Evolutionary conservation across 2,797 vertebrate species (phyloP).

Genomic region (Atherinosoma microstoma): DNA sequence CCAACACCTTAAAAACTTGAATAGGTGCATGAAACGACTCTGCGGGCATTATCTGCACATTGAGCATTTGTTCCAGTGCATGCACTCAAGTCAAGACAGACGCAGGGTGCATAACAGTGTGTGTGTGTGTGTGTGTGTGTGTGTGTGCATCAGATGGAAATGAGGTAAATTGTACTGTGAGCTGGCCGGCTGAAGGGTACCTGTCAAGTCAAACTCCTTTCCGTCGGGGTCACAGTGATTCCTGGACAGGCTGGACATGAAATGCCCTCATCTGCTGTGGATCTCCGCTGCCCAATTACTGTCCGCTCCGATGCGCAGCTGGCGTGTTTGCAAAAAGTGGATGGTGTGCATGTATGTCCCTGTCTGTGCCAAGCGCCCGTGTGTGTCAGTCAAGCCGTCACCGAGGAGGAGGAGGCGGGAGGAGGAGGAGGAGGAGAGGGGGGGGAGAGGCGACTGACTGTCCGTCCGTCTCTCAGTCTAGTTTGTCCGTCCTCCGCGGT

Average conservation of each 20-base stretch:
- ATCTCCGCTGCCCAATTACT: slow-evolving; percentile 74
- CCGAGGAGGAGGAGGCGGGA: slow-evolving; percentile 46
- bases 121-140: background rate
- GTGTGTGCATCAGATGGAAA: slow-evolving; percentile 55
- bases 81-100: slow-evolving; percentile 76
- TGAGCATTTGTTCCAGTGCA: slow-evolving; percentile 73
- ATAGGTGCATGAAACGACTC: slow-evolving; percentile 59
- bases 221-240: slow-evolving; percentile 83
- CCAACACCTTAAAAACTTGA: slow-evolving; percentile 69
- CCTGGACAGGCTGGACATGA: slow-evolving; percentile 78
- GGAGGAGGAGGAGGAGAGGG: slow-evolving; percentile 17
- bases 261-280: slow-evolving; percentile 76
- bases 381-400: slow-evolving; percentile 81
- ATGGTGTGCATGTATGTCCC: slow-evolving; percentile 71
- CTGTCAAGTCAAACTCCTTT: slow-evolving; percentile 83
- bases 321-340: slow-evolving; percentile 74
- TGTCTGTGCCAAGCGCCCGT: slow-evolving; percentile 69
- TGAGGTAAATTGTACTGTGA: slow-evolving; percentile 40
- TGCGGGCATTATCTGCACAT: slow-evolving; percentile 55
- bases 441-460: slow-evolving; percentile 49
- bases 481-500: slow-evolving; percentile 79
- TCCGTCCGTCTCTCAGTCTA: slow-evolving; percentile 75
- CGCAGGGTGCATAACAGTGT: slow-evolving; percentile 65
- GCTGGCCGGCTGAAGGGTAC: slow-evolving; percentile 72
- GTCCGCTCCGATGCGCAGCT: slow-evolving; percentile 73